Evolutionary conservation across 2,888 invertebrate genomes (phyloP), one percentile per base, ranked within the genome.

Genomic region (Rapana venosa): DNA sequence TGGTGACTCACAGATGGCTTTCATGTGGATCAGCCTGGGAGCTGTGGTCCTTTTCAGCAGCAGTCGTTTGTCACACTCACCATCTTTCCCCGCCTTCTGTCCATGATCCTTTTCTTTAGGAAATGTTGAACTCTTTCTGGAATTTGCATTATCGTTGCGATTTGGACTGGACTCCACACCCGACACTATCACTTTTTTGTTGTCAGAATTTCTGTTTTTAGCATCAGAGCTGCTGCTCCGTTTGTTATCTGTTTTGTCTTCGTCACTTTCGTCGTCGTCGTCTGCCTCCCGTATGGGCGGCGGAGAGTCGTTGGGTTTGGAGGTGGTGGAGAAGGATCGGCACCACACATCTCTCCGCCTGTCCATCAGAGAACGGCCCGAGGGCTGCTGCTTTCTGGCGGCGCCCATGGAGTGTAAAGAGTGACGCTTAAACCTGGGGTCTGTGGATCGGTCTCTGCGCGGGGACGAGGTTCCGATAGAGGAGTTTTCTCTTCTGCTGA

Each of bases 11-110:
- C 58, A 58, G 35, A 86, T 35, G 58, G 86, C 86, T 35, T 86
- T 86, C 86, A 86, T 86, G 86, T 86, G 86, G 35, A 86, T 86
- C 66, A 86, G 86, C 86, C 86, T 61, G 6, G 86, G 86, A 0
- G 58, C 86, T 26, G 86, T 58, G 11, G 56, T 86, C 6, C 86
- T 32, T 32, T 66, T 86, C 61, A 86, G 30, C 86, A 86, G 61
- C 86, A 66, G 66, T 22, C 35, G 30, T 85, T 47, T n/a, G 30
- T 22, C 30, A 32, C 35, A 35, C 15, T 86, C 86, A n/a, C 66
- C 30, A 56, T 17, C 61, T 17, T 17, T n/a, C 32, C 35, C 66
- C 47, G 26, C 47, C 36, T 83, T 83, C 11, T 8, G 8, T 22
- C 8, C 36, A 47, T 22, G 26, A 47, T 36, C 26, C 36, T 1